Evolutionary conservation across 2,113 vertebrate genomes (phyloP).

Genomic region (Gnathonemus echidnorhynchus): DNA sequence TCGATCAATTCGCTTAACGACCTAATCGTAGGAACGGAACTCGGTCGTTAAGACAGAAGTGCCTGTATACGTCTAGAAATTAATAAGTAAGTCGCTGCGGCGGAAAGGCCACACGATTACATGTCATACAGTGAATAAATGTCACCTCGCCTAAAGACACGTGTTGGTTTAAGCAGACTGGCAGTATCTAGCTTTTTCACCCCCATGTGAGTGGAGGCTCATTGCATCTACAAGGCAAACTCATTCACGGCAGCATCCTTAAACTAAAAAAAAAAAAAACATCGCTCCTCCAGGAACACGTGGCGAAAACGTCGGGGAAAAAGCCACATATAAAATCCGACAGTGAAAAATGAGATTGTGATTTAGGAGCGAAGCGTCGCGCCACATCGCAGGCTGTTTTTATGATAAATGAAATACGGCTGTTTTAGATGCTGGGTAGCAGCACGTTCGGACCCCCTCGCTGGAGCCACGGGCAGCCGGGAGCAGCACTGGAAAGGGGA

Average conservation of each 20-base stretch:
- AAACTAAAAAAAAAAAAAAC: background rate
- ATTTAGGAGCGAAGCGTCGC: background rate
- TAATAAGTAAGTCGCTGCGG: background rate
- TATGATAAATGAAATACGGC: background rate
- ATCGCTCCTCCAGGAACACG: background rate
- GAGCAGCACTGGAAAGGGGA: background rate
- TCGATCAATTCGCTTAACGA: no score
- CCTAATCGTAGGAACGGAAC: no score
- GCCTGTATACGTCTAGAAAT: background rate
- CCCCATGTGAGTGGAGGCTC: background rate
- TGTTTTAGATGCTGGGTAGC: background rate
- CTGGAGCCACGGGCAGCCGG: background rate
- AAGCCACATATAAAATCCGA: background rate
- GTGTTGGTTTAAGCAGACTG: background rate
- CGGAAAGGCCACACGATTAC: background rate
- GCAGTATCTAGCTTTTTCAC: background rate
- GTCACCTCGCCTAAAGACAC: background rate
- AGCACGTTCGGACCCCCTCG: background rate
- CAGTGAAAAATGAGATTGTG: slow-evolving; percentile 14
- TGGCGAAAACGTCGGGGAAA: slow-evolving; percentile 15
- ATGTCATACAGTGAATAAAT: background rate
- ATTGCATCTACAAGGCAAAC: background rate
- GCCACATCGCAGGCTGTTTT: background rate
- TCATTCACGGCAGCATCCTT: background rate
- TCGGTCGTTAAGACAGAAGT: no score